Evolutionary conservation across 2,888 invertebrate genomes (phyloP).

Genomic region (Lasioglossum lativentre): DNA sequence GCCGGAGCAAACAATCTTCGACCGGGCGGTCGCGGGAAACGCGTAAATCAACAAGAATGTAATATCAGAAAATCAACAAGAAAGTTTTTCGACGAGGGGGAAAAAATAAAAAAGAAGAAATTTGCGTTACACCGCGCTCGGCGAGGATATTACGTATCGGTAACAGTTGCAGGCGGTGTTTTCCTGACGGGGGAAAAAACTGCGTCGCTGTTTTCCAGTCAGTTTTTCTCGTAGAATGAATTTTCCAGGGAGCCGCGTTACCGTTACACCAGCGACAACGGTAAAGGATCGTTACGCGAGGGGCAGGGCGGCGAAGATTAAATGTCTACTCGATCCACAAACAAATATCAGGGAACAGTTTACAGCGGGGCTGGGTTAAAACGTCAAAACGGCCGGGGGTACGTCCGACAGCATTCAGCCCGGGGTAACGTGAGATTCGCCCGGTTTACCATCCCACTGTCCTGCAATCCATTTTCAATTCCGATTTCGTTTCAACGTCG

Average conservation of each 20-base stretch:
- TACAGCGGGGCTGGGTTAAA: constrained; percentile 26
- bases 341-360: constrained; percentile 31
- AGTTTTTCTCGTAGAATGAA: neutral
- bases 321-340: constrained; percentile 27
- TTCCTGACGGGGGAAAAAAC: neutral
- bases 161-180: neutral
- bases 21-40: neutral
- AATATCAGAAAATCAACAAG: neutral
- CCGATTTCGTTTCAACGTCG: neutral
- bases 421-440: constrained; percentile 23
- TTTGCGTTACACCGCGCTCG: neutral
- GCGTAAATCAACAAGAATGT: neutral
- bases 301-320: constrained; percentile 25
- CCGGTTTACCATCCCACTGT: neutral
- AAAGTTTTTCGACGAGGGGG: neutral
- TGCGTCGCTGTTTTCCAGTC: neutral
- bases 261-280: neutral
- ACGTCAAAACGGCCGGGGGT: constrained; percentile 15
- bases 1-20: neutral
- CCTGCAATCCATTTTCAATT: constrained; percentile 33
- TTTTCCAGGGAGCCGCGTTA: constrained; percentile 4
- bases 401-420: constrained; percentile 10
- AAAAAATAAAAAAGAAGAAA: neutral
- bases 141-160: neutral
- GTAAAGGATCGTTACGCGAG: neutral